Percentiles rank a stretch among this genome's conserved stretches.
phyloP scores from a whole-genome alignment of 2,113 vertebrate genomes.

The Cervus canadensis region DNA sequence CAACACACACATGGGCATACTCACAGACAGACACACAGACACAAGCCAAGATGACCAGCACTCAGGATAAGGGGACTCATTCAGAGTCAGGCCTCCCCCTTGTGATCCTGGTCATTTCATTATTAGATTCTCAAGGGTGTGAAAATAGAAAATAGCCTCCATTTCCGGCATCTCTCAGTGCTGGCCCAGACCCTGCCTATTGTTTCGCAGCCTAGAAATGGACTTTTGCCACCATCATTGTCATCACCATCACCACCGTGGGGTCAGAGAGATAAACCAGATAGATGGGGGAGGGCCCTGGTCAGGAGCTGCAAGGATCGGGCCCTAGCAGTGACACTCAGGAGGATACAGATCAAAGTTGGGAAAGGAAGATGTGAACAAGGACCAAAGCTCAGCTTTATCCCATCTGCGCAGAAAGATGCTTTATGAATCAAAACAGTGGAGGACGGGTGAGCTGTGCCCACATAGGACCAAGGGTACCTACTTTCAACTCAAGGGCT shows the following conservation, averaged over 20 bases:
- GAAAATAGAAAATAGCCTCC: background rate
- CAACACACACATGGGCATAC: accelerated
- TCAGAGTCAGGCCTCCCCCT: background rate
- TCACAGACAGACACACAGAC: background rate
- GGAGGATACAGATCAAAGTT: background rate
- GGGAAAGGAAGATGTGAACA: background rate
- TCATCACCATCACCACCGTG: background rate
- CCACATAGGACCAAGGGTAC: background rate
- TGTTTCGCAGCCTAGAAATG: background rate
- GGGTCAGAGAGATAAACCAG: background rate
- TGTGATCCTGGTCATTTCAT: background rate
- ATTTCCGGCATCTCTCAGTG: background rate
- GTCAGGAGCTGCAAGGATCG: background rate
- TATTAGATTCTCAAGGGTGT: background rate
- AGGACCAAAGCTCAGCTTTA: background rate
- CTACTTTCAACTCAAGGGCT: background rate
- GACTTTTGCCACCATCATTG: background rate
- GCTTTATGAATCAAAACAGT: background rate
- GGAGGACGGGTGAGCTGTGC: background rate
- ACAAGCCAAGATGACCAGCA: background rate
- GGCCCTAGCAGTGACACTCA: background rate
- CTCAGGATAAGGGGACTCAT: background rate
- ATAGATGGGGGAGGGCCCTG: background rate
- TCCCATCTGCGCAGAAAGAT: background rate
- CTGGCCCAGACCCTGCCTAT: background rate